Base-by-base conservation (phyloP, 2,888 invertebrate species). In the Cotesia congregata region DNA sequence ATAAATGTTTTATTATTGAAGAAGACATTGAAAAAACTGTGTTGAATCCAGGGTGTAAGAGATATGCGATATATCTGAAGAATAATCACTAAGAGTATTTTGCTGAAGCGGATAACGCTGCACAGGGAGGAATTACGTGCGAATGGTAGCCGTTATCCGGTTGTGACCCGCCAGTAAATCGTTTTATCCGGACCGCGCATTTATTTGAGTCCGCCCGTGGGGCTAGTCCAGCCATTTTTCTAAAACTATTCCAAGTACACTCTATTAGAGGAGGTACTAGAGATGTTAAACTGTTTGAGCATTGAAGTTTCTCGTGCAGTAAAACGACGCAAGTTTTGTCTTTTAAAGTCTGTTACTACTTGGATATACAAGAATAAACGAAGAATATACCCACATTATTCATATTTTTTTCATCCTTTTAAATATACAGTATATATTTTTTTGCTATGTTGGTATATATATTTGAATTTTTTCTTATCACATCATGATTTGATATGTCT, bases 191-290 rank as follows among this genome's bases (percentile, higher is more conserved):
- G 78, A 79, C 75, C 79, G 81, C 81, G 82, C 84, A 84, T 86
- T 86, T 87, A 84, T 86, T 87, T 83, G 83, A 86, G 85, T 86
- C 83, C 81, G 81, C 83, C 83, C 83, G 81, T 79, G 80, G 80
- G 83, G 81, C 78, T 78, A 78, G 77, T 68, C 77, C 77, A 82
- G 82, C 83, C 84, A 87, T 86, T 87, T 87, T 87, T 87, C 85
- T 86, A 77, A 83, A 87, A 86, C 85, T 86, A 85, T 85, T 85
- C 83, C 85, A 83, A 84, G 85, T 82, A 84, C 83, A 80, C 80
- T 80, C 86, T 85, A 87, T 87, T 87, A 86, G 81, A 76, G 76
- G 80, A 80, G 81, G 81, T 81, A 82, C 81, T 75, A 75, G 81
- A 82, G 82, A 83, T 82, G 83, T 85, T 86, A 84, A 85, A 83